Evolutionary conservation across 1,140 invertebrate species (phyloP).

Genomic region (Leguminivora glycinivorella): DNA sequence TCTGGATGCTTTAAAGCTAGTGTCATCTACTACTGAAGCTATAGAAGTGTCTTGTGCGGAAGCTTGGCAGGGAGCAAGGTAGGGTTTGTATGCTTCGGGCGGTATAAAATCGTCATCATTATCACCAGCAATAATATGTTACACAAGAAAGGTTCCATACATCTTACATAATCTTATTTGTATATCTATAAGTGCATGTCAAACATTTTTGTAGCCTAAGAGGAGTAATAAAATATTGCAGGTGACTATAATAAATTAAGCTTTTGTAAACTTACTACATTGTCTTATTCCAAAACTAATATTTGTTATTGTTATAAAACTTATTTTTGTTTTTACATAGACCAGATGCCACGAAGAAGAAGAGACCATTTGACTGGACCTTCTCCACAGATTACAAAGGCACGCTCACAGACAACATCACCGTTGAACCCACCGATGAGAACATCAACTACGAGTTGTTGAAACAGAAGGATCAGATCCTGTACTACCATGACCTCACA

Average conservation of each 20-base stretch:
- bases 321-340: slow-evolving; percentile 46
- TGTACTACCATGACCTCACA: slow-evolving; percentile 96
- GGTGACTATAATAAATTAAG: too few species aligned
- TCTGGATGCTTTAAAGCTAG: slow-evolving; percentile 91
- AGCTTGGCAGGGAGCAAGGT: slow-evolving; percentile 92
- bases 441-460: slow-evolving; percentile 94
- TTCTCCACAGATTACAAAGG: slow-evolving; percentile 97
- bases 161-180: too few species aligned
- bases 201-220: too few species aligned
- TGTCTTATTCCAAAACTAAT: too few species aligned
- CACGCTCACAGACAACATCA: slow-evolving; percentile 84
- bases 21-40: slow-evolving; percentile 89
- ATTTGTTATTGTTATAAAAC: neutral
- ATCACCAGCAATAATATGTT: too few species aligned
- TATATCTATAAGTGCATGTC: too few species aligned
- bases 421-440: slow-evolving; percentile 83
- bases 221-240: too few species aligned
- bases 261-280: too few species aligned
- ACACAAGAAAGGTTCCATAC: too few species aligned
- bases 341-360: slow-evolving; percentile 84
- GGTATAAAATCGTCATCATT: too few species aligned
- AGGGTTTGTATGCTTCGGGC: slow-evolving; percentile 36
- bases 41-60: slow-evolving; percentile 93
- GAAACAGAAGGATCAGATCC: slow-evolving; percentile 93
- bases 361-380: slow-evolving; percentile 98